Percentiles rank a stretch among this genome's conserved stretches.
These are phyloP conservation scores for Tetramorium simillimum DNA, from an alignment of 1,140 invertebrate genomes.

Conservation along the genomic window DNA sequence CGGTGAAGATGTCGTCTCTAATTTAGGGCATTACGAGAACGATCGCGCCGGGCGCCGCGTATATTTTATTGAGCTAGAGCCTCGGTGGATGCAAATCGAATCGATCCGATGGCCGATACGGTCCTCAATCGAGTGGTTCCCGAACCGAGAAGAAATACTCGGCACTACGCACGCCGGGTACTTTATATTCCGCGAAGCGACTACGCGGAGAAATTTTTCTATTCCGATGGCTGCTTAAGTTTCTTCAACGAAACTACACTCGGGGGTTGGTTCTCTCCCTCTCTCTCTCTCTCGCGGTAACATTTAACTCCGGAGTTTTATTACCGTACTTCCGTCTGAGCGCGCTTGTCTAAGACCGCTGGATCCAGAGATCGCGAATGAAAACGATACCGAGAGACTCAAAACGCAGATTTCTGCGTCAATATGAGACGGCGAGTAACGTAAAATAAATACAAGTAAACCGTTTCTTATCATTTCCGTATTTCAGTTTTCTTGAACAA, in stretches of 20 bases:
- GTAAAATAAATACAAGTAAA: slow-evolving; percentile 30
- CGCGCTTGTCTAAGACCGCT: not conserved
- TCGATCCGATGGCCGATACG: slow-evolving; percentile 27
- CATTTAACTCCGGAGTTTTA: slow-evolving; percentile 53
- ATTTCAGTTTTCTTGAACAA: slow-evolving; percentile 33
- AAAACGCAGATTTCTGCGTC: slow-evolving; percentile 31
- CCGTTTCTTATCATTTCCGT: slow-evolving; percentile 26
- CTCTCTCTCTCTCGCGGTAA: slow-evolving; percentile 19
- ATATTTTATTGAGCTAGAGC: slow-evolving; percentile 38
- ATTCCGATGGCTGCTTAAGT: slow-evolving; percentile 48
- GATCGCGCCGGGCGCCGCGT: not conserved
- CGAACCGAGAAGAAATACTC: slow-evolving; percentile 16
- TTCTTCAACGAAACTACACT: slow-evolving; percentile 41
- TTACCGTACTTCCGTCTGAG: slow-evolving; percentile 39
- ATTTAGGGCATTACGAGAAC: slow-evolving; percentile 16
- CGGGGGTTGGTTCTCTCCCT: slow-evolving; percentile 3
- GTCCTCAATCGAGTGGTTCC: slow-evolving; percentile 31
- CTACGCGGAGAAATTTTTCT: slow-evolving; percentile 38
- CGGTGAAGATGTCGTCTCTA: slow-evolving; percentile 25
- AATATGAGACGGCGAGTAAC: not conserved
- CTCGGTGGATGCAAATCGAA: slow-evolving; percentile 49
- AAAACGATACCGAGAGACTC: slow-evolving; percentile 34
- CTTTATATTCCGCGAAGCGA: slow-evolving; percentile 44
- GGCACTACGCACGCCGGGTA: not conserved
- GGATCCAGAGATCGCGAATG: slow-evolving; percentile 17